Percentiles rank a stretch among this genome's conserved stretches.
Evolutionary conservation across 2,113 vertebrate species (phyloP).

Genomic region (Paradoxurus hermaphroditus): DNA sequence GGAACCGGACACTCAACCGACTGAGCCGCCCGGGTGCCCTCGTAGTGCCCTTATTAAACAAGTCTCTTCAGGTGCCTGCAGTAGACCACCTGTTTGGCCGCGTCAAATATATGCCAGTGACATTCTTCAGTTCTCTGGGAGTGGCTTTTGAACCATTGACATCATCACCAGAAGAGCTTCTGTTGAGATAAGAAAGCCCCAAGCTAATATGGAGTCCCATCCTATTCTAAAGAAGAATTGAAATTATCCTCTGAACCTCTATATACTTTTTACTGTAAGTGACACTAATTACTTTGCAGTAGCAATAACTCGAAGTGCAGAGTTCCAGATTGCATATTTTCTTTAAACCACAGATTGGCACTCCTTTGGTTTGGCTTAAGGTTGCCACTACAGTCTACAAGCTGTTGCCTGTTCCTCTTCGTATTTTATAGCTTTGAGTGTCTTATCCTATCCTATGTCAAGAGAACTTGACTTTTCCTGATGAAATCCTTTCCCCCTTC

Average conservation of each 20-base stretch:
- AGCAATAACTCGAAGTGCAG: conserved; percentile 54
- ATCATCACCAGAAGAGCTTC: conserved; percentile 32
- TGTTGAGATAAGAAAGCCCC: conserved; percentile 18
- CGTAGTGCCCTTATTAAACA: background rate
- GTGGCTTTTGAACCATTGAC: conserved; percentile 7
- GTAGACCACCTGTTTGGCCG: background rate
- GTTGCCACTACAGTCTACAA: background rate
- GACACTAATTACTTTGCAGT: conserved; percentile 46
- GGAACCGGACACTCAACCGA: too few species aligned
- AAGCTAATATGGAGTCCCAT: conserved; percentile 15
- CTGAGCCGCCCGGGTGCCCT: too few species aligned
- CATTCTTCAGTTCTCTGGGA: conserved; percentile 11
- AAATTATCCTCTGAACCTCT: conserved; percentile 10
- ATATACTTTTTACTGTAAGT: conserved; percentile 24
- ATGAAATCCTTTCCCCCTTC: background rate
- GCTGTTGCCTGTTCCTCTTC: conserved; percentile 25
- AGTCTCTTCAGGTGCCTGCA: background rate
- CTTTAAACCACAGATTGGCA: conserved; percentile 39
- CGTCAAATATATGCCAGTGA: background rate
- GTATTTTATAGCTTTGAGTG: conserved; percentile 44
- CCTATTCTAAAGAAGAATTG: conserved; percentile 36
- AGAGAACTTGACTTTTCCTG: conserved; percentile 36
- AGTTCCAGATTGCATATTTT: conserved; percentile 51
- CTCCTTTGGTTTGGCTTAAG: conserved; percentile 8
- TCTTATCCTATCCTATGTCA: conserved; percentile 44